A percentile compares a stretch with the other conserved stretches of the same genome.
These are phyloP conservation scores for Plutella xylostella DNA, from an alignment of 2,888 invertebrate species.

Conservation along the genomic window DNA sequence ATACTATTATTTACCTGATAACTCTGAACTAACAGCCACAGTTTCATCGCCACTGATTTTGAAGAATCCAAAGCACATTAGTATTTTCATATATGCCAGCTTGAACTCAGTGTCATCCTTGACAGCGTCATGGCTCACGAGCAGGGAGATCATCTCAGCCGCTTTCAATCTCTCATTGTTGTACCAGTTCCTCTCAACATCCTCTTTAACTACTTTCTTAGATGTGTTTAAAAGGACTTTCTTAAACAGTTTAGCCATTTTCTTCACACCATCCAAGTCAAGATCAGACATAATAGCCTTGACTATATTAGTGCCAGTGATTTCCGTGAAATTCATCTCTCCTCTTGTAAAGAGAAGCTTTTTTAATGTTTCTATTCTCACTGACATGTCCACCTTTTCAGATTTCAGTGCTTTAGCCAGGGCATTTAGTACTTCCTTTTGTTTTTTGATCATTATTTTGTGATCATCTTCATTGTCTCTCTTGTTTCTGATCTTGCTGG, in stretches of 20 bases:
- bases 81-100: constrained; percentile 71
- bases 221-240: constrained; percentile 70
- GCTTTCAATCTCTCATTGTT: constrained; percentile 77
- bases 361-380: constrained; percentile 70
- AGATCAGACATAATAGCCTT: constrained; percentile 74
- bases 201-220: constrained; percentile 59
- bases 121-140: constrained; percentile 65
- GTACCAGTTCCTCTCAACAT: constrained; percentile 71
- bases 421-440: constrained; percentile 65
- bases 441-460: constrained; percentile 64
- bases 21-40: constrained; percentile 66
- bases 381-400: constrained; percentile 54
- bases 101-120: constrained; percentile 74
- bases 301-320: constrained; percentile 73
- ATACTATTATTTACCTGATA: constrained; percentile 62
- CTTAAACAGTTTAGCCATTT: constrained; percentile 71
- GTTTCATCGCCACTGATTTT: constrained; percentile 63
- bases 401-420: constrained; percentile 60
- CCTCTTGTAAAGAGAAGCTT: constrained; percentile 77
- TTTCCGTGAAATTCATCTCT: constrained; percentile 79
- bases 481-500: constrained; percentile 66
- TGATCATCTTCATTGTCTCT: constrained; percentile 57
- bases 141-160: constrained; percentile 59
- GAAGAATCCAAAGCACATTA: constrained; percentile 75
- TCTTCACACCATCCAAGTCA: constrained; percentile 71